These are phyloP conservation scores for Sesamia nonagrioides DNA, from an alignment of 1,140 invertebrate genomes.

Conservation along the genomic window DNA sequence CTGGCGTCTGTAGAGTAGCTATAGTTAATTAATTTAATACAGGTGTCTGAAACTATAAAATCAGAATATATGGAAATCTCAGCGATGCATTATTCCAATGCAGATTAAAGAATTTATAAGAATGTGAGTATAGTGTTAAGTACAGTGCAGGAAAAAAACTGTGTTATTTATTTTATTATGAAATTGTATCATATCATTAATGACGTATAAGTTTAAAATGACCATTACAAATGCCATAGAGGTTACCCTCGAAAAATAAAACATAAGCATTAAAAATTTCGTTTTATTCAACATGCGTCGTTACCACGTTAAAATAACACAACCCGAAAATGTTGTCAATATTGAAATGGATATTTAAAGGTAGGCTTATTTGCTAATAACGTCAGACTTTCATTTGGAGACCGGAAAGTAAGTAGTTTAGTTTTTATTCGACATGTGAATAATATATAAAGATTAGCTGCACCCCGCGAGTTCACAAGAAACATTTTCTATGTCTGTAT, in stretches of 20 bases:
- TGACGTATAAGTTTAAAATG: conserved; percentile 15
- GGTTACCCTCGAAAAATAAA: conserved; percentile 78
- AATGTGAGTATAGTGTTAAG: conserved; percentile 37
- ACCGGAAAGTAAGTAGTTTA: too few relatives aligned
- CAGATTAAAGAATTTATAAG: conserved; percentile 25
- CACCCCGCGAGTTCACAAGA: too few relatives aligned
- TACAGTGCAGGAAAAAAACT: conserved; percentile 51
- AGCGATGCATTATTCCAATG: conserved; percentile 14
- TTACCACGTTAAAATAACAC: too few relatives aligned
- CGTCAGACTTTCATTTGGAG: too few relatives aligned
- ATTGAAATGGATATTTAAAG: too few relatives aligned
- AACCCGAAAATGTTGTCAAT: too few relatives aligned
- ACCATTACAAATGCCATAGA: conserved; percentile 81
- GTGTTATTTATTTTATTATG: conserved; percentile 78
- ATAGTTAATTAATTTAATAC: not conserved
- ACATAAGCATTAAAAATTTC: conserved; percentile 41
- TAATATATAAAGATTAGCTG: too few relatives aligned
- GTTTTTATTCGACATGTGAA: too few relatives aligned
- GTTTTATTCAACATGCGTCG: not conserved
- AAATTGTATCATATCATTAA: conserved; percentile 53
- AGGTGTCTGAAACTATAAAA: not conserved
- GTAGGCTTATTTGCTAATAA: too few relatives aligned
- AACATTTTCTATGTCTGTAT: too few relatives aligned
- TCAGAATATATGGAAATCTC: not conserved
- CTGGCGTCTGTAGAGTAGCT: too few relatives aligned